phyloP scores from a whole-genome alignment of 2,797 vertebrate species.

The Threskiornis aethiopicus region DNA sequence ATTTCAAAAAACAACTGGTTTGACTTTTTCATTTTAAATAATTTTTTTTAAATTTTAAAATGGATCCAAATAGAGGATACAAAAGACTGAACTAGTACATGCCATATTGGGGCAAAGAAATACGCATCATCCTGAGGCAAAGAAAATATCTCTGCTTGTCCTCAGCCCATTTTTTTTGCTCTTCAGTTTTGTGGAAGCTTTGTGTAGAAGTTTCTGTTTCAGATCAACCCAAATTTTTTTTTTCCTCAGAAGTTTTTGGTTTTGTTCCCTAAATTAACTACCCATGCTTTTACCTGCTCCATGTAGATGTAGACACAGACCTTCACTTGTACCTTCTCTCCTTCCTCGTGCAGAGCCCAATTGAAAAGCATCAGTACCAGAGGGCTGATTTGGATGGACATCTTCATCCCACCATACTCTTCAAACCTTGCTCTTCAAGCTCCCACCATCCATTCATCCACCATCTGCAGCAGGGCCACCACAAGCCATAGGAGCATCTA shows the following conservation, averaged over 20 bases:
- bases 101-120: neutral
- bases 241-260: neutral
- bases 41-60: neutral
- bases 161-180: neutral
- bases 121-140: neutral
- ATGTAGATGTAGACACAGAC: neutral
- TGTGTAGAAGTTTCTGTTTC: neutral
- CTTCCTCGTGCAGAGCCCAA: accelerated
- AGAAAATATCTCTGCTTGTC: neutral
- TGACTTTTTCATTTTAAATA: neutral
- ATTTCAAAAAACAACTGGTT: neutral
- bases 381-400: neutral
- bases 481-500: neutral
- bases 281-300: neutral
- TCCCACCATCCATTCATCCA: neutral
- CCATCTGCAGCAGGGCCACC: neutral
- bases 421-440: neutral
- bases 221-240: neutral
- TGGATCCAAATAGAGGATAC: neutral
- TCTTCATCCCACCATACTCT: neutral
- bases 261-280: neutral
- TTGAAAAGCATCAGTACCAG: neutral
- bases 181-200: neutral
- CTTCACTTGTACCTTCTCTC: neutral
- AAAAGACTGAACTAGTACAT: neutral